A percentile compares a stretch with the other conserved stretches of the same genome.
These are phyloP conservation scores for Chrysotoxum bicinctum DNA, from an alignment of 2,888 invertebrate genomes.

Conservation along the genomic window DNA sequence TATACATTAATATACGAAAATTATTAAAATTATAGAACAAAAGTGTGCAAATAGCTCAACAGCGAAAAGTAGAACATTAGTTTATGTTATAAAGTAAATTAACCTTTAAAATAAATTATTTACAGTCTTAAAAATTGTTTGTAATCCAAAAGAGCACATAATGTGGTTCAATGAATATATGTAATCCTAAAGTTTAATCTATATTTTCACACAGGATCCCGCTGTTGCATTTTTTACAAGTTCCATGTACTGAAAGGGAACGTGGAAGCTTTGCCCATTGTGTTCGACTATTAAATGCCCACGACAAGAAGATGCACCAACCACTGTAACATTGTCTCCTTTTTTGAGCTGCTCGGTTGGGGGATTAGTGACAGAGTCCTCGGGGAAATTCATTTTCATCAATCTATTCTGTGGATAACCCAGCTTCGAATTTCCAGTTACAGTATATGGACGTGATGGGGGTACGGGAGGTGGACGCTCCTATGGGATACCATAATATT, in stretches of 20 bases:
- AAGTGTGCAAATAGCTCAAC: slow-evolving; percentile 12
- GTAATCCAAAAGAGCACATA: slow-evolving; percentile 54
- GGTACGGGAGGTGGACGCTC: slow-evolving; percentile 96
- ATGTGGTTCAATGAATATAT: slow-evolving; percentile 35
- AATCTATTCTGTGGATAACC: slow-evolving; percentile 95
- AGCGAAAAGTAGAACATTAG: not conserved
- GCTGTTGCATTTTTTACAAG: slow-evolving; percentile 80
- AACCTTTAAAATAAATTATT: slow-evolving; percentile 74
- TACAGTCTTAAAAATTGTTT: slow-evolving; percentile 76
- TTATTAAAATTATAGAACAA: slow-evolving; percentile 9
- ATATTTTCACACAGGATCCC: slow-evolving; percentile 75
- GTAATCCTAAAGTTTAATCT: slow-evolving; percentile 56
- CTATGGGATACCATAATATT: slow-evolving; percentile 81
- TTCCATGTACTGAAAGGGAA: slow-evolving; percentile 92
- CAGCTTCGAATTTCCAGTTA: slow-evolving; percentile 93
- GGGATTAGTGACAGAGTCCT: slow-evolving; percentile 82
- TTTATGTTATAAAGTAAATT: slow-evolving; percentile 13
- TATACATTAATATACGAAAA: not conserved
- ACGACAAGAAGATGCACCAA: slow-evolving; percentile 92
- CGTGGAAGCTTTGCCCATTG: slow-evolving; percentile 87
- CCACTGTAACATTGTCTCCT: slow-evolving; percentile 93
- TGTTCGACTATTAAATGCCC: slow-evolving; percentile 95
- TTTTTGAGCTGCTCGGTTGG: slow-evolving; percentile 85
- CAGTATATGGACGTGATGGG: slow-evolving; percentile 94
- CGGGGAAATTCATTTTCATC: slow-evolving; percentile 94